Evolutionary conservation across 2,113 vertebrate genomes (phyloP).

Genomic region (Indicator indicator): DNA sequence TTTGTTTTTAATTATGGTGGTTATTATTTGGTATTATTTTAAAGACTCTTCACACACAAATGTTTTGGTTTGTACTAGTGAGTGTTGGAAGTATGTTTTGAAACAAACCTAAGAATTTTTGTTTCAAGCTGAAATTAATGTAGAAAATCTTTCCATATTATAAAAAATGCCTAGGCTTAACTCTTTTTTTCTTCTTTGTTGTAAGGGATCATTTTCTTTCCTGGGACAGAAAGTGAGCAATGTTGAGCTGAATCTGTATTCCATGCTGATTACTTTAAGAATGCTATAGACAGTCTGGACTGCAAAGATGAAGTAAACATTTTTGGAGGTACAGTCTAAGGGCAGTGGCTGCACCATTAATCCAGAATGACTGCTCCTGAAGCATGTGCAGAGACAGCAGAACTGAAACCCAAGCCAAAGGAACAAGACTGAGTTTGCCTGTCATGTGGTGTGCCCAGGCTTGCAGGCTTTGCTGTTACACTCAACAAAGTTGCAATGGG

Average conservation of each 20-base stretch:
- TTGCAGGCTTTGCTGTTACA: neutral
- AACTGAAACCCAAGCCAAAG: neutral
- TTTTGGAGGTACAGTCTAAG: neutral
- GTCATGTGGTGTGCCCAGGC: neutral
- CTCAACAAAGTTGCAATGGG: neutral
- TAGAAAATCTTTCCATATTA: neutral
- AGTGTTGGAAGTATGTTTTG: neutral
- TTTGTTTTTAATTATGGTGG: neutral
- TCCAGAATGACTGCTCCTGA: neutral
- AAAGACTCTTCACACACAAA: neutral
- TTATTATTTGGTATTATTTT: neutral
- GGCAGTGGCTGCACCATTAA: rapidly evolving
- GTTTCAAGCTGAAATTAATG: neutral
- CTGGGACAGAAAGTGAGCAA: neutral
- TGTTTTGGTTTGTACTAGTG: neutral
- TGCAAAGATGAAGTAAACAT: neutral
- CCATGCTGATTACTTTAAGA: neutral
- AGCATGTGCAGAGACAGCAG: neutral
- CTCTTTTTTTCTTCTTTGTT: neutral
- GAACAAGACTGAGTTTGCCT: neutral
- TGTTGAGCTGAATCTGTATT: neutral
- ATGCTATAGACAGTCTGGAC: neutral
- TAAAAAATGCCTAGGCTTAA: neutral
- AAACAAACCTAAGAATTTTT: neutral
- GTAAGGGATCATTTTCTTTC: neutral